Base-by-base conservation (phyloP, 2,888 invertebrate species). In the Scaptomyza flava region DNA sequence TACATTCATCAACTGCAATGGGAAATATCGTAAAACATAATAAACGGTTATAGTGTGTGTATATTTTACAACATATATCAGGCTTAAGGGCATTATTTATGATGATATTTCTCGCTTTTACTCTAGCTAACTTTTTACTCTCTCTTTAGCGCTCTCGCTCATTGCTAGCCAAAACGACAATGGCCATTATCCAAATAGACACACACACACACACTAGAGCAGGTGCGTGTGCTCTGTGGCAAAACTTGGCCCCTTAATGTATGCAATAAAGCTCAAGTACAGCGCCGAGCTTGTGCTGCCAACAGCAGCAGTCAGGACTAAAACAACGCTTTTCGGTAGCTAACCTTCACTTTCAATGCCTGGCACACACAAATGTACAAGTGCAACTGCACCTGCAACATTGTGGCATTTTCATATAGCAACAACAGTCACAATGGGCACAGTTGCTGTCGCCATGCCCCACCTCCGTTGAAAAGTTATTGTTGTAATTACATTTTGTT, bases 401-500 rank as follows among this genome's bases (percentile, higher is more conserved):
- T 73, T 83, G 82, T 81, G 78, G 81, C 84, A 83, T 75, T 77
- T 75, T 60, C 77, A 71, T 73, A 52, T 70, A 36, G 45, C 27
- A 62, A 38, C 17, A 65, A 72, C 65, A 71, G 72, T 75, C 68
- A 72, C 72, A 74, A 1, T 75, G 80, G 84, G 12, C 33, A n/a
- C 46, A 23, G 4, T 23, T 23, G 23, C 23, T 23, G 23, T 2
- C 23, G 2, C 4, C 23, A 23, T 2, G 23, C 17, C 20, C 17
- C 36, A 8, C n/a, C 7, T 17, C 52, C 17, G 62, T 65, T 81
- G 71, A 76, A 78, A 74, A 77, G 84, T 85, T 75, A 82, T 82
- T 81, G 80, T 82, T 86, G 84, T 85, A 85, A 85, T 85, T 85
- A 85, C 84, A 86, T 85, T 84, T 84, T 83, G 85, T 82, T 77